A percentile compares a stretch with the other conserved stretches of the same genome.
Conservation (phyloP, 2,797 vertebrate species). For the Lycodopsis pacificus region DNA sequence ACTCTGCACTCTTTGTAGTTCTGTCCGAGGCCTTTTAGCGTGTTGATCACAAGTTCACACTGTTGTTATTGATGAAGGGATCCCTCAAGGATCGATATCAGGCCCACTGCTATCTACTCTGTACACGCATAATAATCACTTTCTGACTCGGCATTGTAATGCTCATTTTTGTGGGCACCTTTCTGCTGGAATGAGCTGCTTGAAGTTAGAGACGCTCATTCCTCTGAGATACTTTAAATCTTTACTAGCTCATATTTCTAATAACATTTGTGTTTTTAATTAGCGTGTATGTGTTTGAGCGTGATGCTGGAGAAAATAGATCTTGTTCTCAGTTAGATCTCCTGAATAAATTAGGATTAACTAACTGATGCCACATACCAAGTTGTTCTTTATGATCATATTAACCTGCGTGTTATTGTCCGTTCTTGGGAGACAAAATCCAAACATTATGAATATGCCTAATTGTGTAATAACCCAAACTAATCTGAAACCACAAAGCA, state of each 20-base stretch:
- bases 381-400: constrained; percentile 4
- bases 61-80: background rate
- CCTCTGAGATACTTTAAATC: background rate
- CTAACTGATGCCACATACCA: background rate
- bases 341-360: background rate
- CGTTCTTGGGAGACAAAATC: background rate
- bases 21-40: background rate
- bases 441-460: background rate
- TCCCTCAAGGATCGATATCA: background rate
- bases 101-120: background rate
- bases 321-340: background rate
- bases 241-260: background rate
- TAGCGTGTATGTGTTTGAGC: background rate
- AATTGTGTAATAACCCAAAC: constrained; percentile 24
- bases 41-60: background rate
- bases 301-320: background rate
- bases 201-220: constrained; percentile 1
- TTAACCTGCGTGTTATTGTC: background rate
- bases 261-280: background rate
- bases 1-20: background rate
- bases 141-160: background rate
- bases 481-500: constrained; percentile 26
- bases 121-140: background rate
- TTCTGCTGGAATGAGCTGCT: background rate
- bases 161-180: background rate